Evolutionary conservation across 2,113 vertebrate genomes (phyloP), one percentile per base, ranked within the genome.

Genomic region (Mellivora capensis): DNA sequence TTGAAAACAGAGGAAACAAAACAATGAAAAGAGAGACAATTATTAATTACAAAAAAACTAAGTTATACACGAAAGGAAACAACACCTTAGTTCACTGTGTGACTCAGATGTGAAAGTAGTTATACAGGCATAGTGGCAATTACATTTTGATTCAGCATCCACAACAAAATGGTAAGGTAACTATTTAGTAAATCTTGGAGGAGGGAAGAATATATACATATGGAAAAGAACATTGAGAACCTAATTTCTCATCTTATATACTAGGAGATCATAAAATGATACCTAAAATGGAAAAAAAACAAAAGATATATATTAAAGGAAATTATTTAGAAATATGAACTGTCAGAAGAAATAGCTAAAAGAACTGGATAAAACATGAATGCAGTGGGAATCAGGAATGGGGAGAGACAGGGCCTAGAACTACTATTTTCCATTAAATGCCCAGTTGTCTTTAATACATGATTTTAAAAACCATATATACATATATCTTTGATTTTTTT

Each of bases 401-500:
- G 5, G 23, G 47, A 82, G 4, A 90, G 52, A 97, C 0, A 54
- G 52, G 3, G 39, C 37, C 37, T 37, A 21, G 18, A 87, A 81
- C 7, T 57, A 67, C 25, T 87, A 17, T 88, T 94, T 95, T 95
- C 59, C 52, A 94, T 79, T 83, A 94, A 87, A 90, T 54, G 39
- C 23, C 44, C 27, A 84, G 21, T 15, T 52, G 44, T 64, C 44
- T 85, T 85, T 87, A 82, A 69, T 72, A 17, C 27, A 37, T 34
- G 17, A 74, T 80, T 83, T 69, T 0, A 81, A 93, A 93, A 31
- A 8, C 27, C 47, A 67, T 31, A 80, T 80, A 74, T 39, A 81
- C 14, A 76, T n/a, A 34, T 54, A 42, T 25, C 17, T 42, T 59
- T 76, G 34, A 79, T 23, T 64, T 67, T 96, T 37, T 2, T 61